Percentiles rank a stretch among this genome's conserved stretches.
Evolutionary conservation across 2,113 vertebrate genomes (phyloP).

Genomic region (Cephalopterus ornatus): DNA sequence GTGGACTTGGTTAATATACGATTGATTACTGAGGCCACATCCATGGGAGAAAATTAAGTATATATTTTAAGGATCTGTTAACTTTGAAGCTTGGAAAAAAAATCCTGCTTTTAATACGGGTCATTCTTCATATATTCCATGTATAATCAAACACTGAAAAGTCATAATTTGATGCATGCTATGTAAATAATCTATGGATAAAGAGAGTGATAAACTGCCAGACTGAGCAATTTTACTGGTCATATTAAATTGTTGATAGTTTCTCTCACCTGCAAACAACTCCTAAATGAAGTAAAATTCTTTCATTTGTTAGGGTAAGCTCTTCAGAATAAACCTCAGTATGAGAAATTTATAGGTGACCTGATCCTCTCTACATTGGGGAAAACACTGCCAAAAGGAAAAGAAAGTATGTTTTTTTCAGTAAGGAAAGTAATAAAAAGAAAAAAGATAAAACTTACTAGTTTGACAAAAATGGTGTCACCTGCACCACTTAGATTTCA

Average conservation of each 20-base stretch:
- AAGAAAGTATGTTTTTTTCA: neutral
- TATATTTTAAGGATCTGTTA: neutral
- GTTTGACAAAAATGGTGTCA: neutral
- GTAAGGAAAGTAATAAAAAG: neutral
- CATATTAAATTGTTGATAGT: neutral
- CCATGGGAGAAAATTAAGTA: neutral
- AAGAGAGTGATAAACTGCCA: neutral
- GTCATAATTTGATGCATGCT: neutral
- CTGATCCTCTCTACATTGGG: constrained; percentile 72
- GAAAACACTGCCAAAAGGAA: constrained; percentile 69
- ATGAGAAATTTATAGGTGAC: constrained; percentile 69
- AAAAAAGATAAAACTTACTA: neutral
- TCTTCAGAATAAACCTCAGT: constrained; percentile 72
- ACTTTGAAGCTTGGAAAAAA: neutral
- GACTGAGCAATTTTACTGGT: neutral
- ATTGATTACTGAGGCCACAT: neutral
- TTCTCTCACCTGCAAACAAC: constrained; percentile 71
- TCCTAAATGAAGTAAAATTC: constrained; percentile 67
- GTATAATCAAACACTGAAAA: neutral
- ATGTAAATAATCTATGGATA: neutral
- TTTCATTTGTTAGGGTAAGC: constrained; percentile 72
- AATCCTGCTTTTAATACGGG: neutral
- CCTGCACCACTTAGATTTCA: neutral
- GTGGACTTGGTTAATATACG: neutral
- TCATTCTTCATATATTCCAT: neutral